Percentiles rank a stretch among this genome's conserved stretches.
phyloP scores from a whole-genome alignment of 2,113 vertebrate genomes.

The Procavia capensis region DNA sequence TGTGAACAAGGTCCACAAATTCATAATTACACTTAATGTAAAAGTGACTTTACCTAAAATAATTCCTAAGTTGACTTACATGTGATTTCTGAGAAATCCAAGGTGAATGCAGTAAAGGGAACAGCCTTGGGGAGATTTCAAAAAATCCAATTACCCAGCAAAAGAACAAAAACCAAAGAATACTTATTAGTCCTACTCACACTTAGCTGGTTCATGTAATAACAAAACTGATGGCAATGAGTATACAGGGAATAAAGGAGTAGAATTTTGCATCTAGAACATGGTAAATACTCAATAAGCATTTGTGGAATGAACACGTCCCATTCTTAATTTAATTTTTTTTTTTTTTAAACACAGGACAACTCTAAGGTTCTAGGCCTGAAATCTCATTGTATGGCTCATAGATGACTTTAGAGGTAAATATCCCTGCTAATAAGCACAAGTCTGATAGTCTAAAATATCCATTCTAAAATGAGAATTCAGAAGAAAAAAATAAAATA shows the following conservation, averaged over 20 bases:
- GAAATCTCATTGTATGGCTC: background rate
- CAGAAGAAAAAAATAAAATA: constrained; percentile 24
- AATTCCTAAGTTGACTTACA: constrained; percentile 61
- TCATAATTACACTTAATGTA: constrained; percentile 66
- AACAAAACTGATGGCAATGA: constrained; percentile 55
- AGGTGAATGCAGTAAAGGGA: constrained; percentile 60
- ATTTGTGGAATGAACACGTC: constrained; percentile 60
- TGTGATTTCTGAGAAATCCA: constrained; percentile 62
- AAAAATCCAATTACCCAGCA: constrained; percentile 50
- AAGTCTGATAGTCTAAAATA: constrained; percentile 43
- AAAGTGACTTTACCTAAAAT: constrained; percentile 64
- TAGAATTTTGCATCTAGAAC: constrained; percentile 48
- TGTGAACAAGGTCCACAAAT: constrained; percentile 62
- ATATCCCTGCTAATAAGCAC: background rate
- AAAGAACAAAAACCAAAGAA: constrained; percentile 20
- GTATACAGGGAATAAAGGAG: constrained; percentile 30
- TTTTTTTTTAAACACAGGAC: constrained; percentile 48
- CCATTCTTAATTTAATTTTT: constrained; percentile 46
- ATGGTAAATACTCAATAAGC: constrained; percentile 48
- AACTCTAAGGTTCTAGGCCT: constrained; percentile 44
- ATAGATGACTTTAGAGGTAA: constrained; percentile 31
- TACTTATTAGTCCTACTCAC: constrained; percentile 43
- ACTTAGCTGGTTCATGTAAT: constrained; percentile 36
- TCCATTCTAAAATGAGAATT: background rate
- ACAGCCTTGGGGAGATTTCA: constrained; percentile 45